These are phyloP conservation scores for Lepidostoma basale DNA, from an alignment of 1,140 invertebrate species.

Conservation along the genomic window DNA sequence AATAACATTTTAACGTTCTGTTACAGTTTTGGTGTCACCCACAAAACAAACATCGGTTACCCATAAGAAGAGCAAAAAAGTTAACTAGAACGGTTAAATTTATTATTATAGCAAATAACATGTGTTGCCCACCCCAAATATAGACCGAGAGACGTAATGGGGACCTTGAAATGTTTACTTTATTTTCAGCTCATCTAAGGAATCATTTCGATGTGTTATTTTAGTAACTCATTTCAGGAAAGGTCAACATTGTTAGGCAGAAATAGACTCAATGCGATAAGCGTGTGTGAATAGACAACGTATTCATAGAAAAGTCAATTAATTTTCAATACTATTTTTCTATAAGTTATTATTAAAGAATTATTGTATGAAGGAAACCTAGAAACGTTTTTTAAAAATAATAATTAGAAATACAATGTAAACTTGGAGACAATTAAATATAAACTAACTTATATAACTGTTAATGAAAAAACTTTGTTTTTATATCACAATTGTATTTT, in stretches of 20 bases:
- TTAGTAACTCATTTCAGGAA: neutral
- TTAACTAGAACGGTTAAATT: constrained; percentile 6
- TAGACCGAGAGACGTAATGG: neutral
- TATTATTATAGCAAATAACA: constrained; percentile 25
- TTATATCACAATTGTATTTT: no score
- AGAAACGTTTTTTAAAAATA: no score
- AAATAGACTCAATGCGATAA: neutral
- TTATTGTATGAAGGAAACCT: no score
- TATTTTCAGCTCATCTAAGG: neutral
- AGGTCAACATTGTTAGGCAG: neutral
- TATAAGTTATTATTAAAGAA: no score
- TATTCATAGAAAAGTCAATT: no score
- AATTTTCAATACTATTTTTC: no score
- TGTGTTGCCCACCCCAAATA: constrained; percentile 4
- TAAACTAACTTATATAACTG: no score
- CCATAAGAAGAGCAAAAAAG: neutral
- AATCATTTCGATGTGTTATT: neutral
- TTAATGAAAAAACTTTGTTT: no score
- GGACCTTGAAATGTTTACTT: neutral
- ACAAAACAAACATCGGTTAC: neutral
- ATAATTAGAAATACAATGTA: no score
- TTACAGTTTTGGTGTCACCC: neutral
- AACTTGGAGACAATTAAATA: no score
- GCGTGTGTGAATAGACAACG: no score
- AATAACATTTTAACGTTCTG: no score